Evolutionary conservation across 2,888 invertebrate genomes (phyloP).

Genomic region (Itoplectis maculator): DNA sequence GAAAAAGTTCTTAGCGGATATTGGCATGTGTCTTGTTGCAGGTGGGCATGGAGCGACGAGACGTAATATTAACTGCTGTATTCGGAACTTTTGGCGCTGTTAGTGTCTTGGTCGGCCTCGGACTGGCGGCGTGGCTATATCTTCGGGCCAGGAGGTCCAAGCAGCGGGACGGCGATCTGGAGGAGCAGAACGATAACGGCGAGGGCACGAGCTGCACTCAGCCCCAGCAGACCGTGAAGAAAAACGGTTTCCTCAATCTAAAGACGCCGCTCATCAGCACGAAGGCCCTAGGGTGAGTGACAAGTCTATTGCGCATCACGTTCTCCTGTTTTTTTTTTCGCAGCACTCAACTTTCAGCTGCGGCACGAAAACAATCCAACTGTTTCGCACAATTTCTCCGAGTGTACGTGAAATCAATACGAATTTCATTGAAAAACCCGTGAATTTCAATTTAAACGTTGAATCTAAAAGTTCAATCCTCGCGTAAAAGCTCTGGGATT

Average conservation of each 20-base stretch:
- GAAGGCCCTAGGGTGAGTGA: slow-evolving; percentile 90
- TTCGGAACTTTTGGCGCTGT: slow-evolving; percentile 87
- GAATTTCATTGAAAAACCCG: neutral
- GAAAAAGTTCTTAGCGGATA: neutral
- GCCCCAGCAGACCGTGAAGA: slow-evolving; percentile 83
- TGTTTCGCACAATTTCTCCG: neutral
- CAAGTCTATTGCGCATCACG: neutral
- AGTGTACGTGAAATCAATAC: slow-evolving; percentile 17
- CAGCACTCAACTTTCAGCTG: slow-evolving; percentile 4
- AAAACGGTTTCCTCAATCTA: slow-evolving; percentile 89
- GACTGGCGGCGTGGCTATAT: slow-evolving; percentile 86
- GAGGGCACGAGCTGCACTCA: slow-evolving; percentile 83
- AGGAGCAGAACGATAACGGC: slow-evolving; percentile 86
- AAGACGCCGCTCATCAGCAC: slow-evolving; percentile 91
- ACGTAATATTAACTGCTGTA: slow-evolving; percentile 88
- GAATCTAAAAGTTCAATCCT: neutral
- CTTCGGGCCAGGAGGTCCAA: slow-evolving; percentile 87
- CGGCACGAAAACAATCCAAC: neutral
- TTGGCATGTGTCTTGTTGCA: slow-evolving; percentile 79
- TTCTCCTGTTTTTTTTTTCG: neutral
- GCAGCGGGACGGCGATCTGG: slow-evolving; percentile 86
- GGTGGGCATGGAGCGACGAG: slow-evolving; percentile 90
- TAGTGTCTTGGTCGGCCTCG: slow-evolving; percentile 85
- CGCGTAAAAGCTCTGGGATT: neutral
- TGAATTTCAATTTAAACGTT: slow-evolving; percentile 3